phyloP scores from a whole-genome alignment of 2,113 vertebrate species.

The Bagarius yarrelli region DNA sequence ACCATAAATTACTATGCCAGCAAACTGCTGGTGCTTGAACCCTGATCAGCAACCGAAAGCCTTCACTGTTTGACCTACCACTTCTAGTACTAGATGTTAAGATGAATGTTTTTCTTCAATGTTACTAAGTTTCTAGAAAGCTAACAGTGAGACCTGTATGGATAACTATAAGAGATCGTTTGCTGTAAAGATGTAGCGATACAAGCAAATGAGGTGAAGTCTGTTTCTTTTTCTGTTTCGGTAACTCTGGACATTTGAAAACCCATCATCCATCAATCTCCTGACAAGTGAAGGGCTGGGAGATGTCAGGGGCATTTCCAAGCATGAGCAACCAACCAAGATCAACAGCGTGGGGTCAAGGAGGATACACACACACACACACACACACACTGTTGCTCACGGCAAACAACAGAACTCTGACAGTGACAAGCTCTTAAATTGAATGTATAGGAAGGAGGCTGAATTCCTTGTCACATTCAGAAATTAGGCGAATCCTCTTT shows the following conservation, averaged over 20 bases:
- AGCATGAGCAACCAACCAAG: slow-evolving; percentile 38
- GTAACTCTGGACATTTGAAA: slow-evolving; percentile 18
- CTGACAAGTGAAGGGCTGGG: slow-evolving; percentile 48
- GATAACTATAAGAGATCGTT: no score
- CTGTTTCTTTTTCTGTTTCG: slow-evolving; percentile 15
- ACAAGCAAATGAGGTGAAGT: background rate
- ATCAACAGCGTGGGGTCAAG: slow-evolving; percentile 54
- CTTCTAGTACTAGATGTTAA: background rate
- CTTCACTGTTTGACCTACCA: no score
- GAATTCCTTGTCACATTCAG: slow-evolving; percentile 17
- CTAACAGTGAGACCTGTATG: background rate
- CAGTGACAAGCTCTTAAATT: slow-evolving; percentile 26
- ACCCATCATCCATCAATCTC: slow-evolving; percentile 47
- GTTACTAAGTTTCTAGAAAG: background rate
- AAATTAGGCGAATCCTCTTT: slow-evolving; percentile 12
- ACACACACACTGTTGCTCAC: slow-evolving; percentile 18
- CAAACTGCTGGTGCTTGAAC: background rate
- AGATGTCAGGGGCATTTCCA: slow-evolving; percentile 49
- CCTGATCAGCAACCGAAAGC: no score
- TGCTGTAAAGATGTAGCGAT: background rate
- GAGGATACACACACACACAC: slow-evolving; percentile 46
- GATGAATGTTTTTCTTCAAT: background rate
- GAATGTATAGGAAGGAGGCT: background rate
- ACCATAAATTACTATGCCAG: slow-evolving; percentile 34
- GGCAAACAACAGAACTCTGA: slow-evolving; percentile 2